These are phyloP conservation scores for Astreopora myriophthalma DNA, from an alignment of 64 coral and sea anemone species.

Conservation along the genomic window DNA sequence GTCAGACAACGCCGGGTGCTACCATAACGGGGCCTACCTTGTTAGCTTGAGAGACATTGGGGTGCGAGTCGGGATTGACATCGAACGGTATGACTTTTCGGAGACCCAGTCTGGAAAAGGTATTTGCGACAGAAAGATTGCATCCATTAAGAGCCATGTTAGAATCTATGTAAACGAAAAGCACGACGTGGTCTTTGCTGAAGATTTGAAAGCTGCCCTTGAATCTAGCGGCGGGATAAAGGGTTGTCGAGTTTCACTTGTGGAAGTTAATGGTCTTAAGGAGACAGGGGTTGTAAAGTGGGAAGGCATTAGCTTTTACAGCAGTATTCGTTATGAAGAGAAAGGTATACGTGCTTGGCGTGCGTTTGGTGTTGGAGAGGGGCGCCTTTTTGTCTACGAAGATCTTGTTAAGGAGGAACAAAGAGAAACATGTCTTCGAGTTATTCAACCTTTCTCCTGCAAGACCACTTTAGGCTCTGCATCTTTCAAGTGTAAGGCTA, in stretches of 20 bases:
- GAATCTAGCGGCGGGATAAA: too few species aligned
- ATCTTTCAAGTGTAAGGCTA: background rate
- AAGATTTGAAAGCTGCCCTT: too few species aligned
- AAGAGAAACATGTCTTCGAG: background rate
- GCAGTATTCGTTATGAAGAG: background rate
- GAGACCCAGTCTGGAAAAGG: too few species aligned
- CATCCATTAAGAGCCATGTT: too few species aligned
- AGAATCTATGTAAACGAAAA: too few species aligned
- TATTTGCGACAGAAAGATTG: too few species aligned
- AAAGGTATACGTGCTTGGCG: background rate
- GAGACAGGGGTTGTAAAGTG: background rate
- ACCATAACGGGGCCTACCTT: background rate
- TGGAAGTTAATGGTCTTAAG: too few species aligned
- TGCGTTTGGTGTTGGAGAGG: background rate
- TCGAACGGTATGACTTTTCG: background rate
- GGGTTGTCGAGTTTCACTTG: too few species aligned
- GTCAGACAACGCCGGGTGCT: slow-evolving; percentile 2
- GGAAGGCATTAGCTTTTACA: background rate
- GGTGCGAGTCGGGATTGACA: background rate
- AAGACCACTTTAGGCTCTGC: background rate
- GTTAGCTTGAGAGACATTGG: background rate
- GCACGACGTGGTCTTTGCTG: too few species aligned
- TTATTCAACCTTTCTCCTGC: too few species aligned
- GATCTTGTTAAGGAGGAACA: background rate
- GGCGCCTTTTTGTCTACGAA: background rate